A percentile compares a stretch with the other conserved stretches of the same genome.
phyloP scores from a whole-genome alignment of 2,797 vertebrate species.

The Crenuchus spilurus region DNA sequence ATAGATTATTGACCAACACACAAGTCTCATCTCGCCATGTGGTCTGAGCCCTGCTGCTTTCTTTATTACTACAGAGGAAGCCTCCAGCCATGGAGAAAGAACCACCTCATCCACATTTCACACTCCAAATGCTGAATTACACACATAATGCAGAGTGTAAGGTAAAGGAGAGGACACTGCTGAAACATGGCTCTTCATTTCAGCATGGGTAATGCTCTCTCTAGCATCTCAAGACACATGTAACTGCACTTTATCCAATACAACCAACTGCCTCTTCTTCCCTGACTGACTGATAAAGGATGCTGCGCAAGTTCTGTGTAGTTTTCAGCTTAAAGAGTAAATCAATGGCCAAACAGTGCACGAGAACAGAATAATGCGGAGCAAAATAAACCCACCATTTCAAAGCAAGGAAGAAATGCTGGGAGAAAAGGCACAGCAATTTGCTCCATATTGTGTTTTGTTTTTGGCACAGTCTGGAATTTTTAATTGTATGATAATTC shows the following conservation, averaged over 20 bases:
- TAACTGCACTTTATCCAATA: slow-evolving; percentile 34
- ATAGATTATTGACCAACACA: slow-evolving; percentile 87
- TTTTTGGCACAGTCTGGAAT: slow-evolving; percentile 87
- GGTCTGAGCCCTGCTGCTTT: slow-evolving; percentile 61
- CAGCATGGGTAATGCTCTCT: slow-evolving; percentile 33
- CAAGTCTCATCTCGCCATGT: slow-evolving; percentile 74
- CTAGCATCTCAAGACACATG: slow-evolving; percentile 27
- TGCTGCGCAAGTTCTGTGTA: neutral
- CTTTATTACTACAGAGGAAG: slow-evolving; percentile 63
- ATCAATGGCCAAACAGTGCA: slow-evolving; percentile 40
- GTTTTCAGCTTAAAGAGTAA: slow-evolving; percentile 28
- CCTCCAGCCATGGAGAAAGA: slow-evolving; percentile 54
- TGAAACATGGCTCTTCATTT: slow-evolving; percentile 48
- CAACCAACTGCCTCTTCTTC: neutral
- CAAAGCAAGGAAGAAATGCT: slow-evolving; percentile 41
- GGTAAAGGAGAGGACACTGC: slow-evolving; percentile 32
- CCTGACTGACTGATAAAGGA: slow-evolving; percentile 4
- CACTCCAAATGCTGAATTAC: slow-evolving; percentile 57
- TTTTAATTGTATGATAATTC: slow-evolving; percentile 93
- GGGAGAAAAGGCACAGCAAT: slow-evolving; percentile 66
- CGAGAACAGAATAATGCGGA: slow-evolving; percentile 42
- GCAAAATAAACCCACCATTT: slow-evolving; percentile 39
- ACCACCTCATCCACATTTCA: slow-evolving; percentile 57
- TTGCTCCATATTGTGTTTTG: slow-evolving; percentile 82
- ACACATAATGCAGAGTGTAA: slow-evolving; percentile 54